phyloP scores from a whole-genome alignment of 2,888 invertebrate species.

The Lissocephala sabroskyi region DNA sequence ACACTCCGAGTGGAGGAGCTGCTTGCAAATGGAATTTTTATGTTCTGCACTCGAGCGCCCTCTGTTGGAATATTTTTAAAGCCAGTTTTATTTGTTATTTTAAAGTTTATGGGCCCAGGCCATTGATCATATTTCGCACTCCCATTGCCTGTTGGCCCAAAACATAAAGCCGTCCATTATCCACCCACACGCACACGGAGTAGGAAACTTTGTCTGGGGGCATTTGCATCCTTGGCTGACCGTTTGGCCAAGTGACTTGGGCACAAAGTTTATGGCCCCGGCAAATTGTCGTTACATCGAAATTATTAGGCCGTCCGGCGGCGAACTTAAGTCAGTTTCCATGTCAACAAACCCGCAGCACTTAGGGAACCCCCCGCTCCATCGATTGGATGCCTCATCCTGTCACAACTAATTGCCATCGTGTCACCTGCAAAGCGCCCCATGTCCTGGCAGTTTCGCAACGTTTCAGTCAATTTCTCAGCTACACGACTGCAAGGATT shows the following conservation, averaged over 20 bases:
- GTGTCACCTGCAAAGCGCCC: no score
- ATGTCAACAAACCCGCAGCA: conserved; percentile 34
- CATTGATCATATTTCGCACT: conserved; percentile 57
- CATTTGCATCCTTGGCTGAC: background rate
- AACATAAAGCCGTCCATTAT: conserved; percentile 41
- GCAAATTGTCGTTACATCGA: conserved; percentile 19
- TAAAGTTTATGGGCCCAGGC: conserved; percentile 38
- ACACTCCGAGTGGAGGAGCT: no score
- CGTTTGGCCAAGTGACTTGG: conserved; percentile 1
- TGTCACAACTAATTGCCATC: no score
- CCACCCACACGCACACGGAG: conserved; percentile 17
- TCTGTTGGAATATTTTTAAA: conserved; percentile 3
- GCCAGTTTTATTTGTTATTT: conserved; percentile 24
- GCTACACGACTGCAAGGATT: conserved; percentile 27
- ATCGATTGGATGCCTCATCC: conserved; percentile 28
- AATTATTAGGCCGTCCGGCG: no score
- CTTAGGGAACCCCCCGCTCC: conserved; percentile 16
- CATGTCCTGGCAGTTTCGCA: conserved; percentile 28
- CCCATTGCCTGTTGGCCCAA: conserved; percentile 58
- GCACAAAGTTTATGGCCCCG: conserved; percentile 39
- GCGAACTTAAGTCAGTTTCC: conserved; percentile 39
- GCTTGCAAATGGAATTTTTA: conserved; percentile 48
- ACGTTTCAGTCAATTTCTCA: conserved; percentile 39
- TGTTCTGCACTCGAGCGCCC: no score
- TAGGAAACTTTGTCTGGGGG: background rate